A percentile compares a stretch with the other conserved stretches of the same genome.
These are phyloP conservation scores for Allobates femoralis DNA, from an alignment of 2,797 vertebrate genomes.

Conservation along the genomic window DNA sequence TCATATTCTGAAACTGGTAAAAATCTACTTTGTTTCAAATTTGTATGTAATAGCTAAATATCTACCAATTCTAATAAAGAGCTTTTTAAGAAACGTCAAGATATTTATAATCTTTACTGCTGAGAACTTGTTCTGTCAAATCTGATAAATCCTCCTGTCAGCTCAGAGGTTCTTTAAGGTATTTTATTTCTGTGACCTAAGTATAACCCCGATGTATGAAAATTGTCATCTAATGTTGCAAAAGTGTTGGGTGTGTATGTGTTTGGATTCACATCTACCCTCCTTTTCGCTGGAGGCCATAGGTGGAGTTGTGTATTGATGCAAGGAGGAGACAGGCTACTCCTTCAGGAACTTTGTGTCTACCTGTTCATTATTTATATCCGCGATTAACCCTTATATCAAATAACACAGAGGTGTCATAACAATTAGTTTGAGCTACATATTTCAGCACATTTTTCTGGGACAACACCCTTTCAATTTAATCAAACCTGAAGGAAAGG, in stretches of 20 bases:
- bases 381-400: conserved; percentile 56
- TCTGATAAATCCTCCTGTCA: conserved; percentile 19
- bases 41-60: neutral
- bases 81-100: neutral
- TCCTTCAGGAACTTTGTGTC: conserved; percentile 56
- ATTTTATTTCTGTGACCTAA: conserved; percentile 63
- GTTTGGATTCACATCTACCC: conserved; percentile 62
- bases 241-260: conserved; percentile 61
- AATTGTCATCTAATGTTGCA: conserved; percentile 63
- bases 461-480: conserved; percentile 2
- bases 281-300: conserved; percentile 65
- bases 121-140: conserved; percentile 8
- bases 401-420: conserved; percentile 53
- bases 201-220: conserved; percentile 63
- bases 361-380: conserved; percentile 40
- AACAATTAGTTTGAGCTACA: conserved; percentile 49
- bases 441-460: conserved; percentile 4
- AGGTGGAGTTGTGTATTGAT: conserved; percentile 59
- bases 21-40: neutral
- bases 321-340: conserved; percentile 55
- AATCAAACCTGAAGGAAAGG: neutral
- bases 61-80: neutral
- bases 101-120: neutral
- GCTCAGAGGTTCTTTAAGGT: conserved; percentile 61
- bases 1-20: neutral